These are phyloP conservation scores for Vultur gryphus DNA, from an alignment of 2,797 vertebrate genomes.

Conservation along the genomic window DNA sequence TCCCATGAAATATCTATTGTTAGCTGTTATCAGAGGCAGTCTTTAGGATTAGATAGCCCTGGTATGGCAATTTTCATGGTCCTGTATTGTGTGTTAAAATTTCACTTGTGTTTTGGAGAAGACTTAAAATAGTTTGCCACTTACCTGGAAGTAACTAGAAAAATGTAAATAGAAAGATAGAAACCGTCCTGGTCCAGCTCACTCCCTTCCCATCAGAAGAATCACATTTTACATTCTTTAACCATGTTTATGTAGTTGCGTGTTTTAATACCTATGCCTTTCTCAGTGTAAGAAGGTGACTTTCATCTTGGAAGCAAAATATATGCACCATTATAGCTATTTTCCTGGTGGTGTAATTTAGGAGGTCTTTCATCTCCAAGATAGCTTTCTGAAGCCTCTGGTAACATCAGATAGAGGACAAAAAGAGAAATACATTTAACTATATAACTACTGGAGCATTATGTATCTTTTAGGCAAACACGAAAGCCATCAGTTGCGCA, in stretches of 20 bases:
- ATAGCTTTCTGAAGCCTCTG: conserved; percentile 10
- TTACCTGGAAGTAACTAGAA: not conserved
- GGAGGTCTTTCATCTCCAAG: conserved; percentile 49
- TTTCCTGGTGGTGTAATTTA: conserved; percentile 50
- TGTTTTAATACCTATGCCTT: conserved; percentile 1
- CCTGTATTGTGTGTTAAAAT: not conserved
- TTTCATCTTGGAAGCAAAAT: conserved; percentile 58
- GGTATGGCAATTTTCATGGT: not conserved
- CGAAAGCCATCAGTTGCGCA: not conserved
- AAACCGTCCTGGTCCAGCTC: not conserved
- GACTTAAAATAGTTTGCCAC: not conserved
- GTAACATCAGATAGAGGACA: conserved; percentile 13
- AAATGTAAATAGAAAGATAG: not conserved
- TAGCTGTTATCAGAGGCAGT: not conserved
- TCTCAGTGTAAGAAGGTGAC: conserved; percentile 35
- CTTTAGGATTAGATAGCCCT: not conserved
- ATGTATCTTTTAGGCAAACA: not conserved
- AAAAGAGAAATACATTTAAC: conserved; percentile 7
- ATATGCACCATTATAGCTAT: conserved; percentile 49
- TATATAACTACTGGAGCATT: not conserved
- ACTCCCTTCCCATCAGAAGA: not conserved
- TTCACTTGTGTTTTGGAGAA: not conserved
- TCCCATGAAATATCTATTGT: not conserved
- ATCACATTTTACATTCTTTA: conserved; percentile 14
- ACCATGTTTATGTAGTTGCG: conserved; percentile 17